These are phyloP conservation scores for Macropus fuliginosus DNA, from an alignment of 2,797 vertebrate genomes.

Conservation along the genomic window DNA sequence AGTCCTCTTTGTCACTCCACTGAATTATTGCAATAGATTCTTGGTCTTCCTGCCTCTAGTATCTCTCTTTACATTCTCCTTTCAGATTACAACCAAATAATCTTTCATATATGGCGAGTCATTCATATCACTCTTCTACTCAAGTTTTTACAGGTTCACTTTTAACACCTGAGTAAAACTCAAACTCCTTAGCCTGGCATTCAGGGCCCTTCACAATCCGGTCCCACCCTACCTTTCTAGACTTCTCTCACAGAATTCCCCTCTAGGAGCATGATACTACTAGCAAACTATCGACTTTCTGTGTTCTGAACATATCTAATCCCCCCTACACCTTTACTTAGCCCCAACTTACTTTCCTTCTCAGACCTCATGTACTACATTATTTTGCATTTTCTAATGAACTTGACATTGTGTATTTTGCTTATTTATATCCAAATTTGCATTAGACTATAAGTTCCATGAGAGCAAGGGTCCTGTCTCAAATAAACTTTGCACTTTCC, in stretches of 20 bases:
- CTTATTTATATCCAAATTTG: too few relatives aligned
- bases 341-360: not conserved
- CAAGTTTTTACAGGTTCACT: not conserved
- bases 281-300: not conserved
- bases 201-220: not conserved
- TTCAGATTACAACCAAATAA: not conserved
- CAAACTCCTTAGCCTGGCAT: not conserved
- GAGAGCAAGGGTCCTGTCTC: not conserved
- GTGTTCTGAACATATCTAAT: not conserved
- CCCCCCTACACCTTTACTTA: not conserved
- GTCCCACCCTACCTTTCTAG: not conserved
- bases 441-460: not conserved
- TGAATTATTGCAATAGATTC: not conserved
- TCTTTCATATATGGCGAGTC: not conserved
- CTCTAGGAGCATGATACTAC: not conserved
- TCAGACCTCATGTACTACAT: not conserved
- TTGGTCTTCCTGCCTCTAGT: not conserved
- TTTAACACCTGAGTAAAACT: not conserved
- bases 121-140: not conserved
- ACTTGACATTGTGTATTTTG: not conserved
- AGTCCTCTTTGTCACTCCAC: not conserved
- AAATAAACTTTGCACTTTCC: not conserved
- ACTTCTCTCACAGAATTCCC: not conserved
- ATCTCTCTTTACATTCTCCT: not conserved
- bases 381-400: not conserved